Evolutionary conservation across 1,140 invertebrate genomes (phyloP), one percentile per base, ranked within the genome.

Genomic region (Periplaneta americana): DNA sequence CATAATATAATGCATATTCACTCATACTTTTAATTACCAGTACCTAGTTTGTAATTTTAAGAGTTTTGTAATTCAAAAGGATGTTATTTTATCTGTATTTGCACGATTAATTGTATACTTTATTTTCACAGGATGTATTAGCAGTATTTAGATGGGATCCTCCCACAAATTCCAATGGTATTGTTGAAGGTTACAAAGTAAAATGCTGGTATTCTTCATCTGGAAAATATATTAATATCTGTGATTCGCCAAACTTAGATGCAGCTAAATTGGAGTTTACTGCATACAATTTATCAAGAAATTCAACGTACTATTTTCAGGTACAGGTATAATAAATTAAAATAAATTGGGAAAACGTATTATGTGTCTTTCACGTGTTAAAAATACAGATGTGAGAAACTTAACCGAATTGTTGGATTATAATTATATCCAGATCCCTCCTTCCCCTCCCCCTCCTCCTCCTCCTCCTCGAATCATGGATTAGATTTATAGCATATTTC

Each of bases 281-380:
- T 17, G 86, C 93, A 0, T 85, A 90, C 6, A 87, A 93, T 83
- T 86, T 95, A 1, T 86, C 89, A 8, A 86, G 89, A 17, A 92
- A 93, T 74, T 89, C 91, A 32, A 93, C 92, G 0, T 97, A 97
- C 83, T 93, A 90, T 83, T 96, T 96, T 84, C 90, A 94, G 88
- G 93, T 94, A 87, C 86, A 80, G 78, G 33, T 11, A 28, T 28
- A n/a, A 66, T n/a, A n/a, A 0, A 28, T 11, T 66, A 8, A n/a
- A n/a, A n/a, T n/a, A n/a, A n/a, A n/a, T n/a, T n/a, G n/a, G n/a
- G n/a, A n/a, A n/a, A n/a, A n/a, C n/a, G n/a, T n/a, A n/a, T n/a
- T n/a, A n/a, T 5, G 22, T 66, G 2, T 1, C 18, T 66, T 66
- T n/a, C 22, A 66, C 28, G 5, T 66, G 39, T 18, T 48, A 48